Conservation (phyloP, 2,113 vertebrate species). For the Rhodinocichla rosea region DNA sequence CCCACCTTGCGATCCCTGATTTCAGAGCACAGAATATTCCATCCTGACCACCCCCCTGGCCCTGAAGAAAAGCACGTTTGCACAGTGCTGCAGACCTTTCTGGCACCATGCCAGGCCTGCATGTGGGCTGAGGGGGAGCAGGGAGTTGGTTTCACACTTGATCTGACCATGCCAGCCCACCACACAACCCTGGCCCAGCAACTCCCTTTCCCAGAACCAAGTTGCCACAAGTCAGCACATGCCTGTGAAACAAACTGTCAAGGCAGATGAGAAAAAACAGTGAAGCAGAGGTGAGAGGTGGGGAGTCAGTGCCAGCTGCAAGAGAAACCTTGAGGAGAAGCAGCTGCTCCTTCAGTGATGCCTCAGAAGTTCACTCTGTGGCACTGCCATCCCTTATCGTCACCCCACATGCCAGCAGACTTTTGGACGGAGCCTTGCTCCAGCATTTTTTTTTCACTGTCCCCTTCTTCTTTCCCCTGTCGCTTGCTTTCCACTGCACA, state of each 20-base stretch:
- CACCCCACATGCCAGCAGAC: accelerated
- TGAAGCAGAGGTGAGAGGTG: background rate
- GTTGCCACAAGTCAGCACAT: background rate
- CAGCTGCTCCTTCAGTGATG: background rate
- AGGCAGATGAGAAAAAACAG: background rate
- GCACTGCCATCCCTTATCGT: background rate
- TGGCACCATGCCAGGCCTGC: accelerated
- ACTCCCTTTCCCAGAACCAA: background rate
- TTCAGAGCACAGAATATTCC: background rate
- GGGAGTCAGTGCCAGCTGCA: background rate
- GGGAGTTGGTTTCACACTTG: background rate
- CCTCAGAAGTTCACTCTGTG: background rate
- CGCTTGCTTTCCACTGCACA: background rate
- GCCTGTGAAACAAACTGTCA: background rate
- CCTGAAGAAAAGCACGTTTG: background rate
- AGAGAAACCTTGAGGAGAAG: background rate
- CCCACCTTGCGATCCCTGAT: background rate
- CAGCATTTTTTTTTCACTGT: background rate
- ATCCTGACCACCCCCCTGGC: accelerated
- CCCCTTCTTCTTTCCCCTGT: background rate
- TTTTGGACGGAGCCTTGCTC: background rate
- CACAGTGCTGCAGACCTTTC: background rate
- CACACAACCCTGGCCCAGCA: background rate
- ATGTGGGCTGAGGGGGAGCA: accelerated
- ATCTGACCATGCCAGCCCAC: background rate